Percentiles rank a stretch among this genome's conserved stretches.
These are phyloP conservation scores for Zeuzera pyrina DNA, from an alignment of 2,888 invertebrate genomes.

Conservation along the genomic window DNA sequence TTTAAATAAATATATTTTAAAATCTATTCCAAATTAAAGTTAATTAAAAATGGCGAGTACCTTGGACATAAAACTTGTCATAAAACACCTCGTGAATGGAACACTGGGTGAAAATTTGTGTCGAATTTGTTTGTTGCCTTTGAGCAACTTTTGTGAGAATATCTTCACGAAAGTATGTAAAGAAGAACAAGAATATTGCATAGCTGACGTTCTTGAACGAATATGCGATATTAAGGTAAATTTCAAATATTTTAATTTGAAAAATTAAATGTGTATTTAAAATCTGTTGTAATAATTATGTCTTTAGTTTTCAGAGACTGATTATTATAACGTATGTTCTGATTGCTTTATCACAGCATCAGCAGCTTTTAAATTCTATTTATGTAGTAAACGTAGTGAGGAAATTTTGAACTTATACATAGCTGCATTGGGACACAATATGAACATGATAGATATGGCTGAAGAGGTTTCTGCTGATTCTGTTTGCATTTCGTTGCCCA, in stretches of 20 bases:
- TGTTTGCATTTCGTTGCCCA: slow-evolving; percentile 39
- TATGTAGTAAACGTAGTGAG: slow-evolving; percentile 31
- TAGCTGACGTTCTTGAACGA: slow-evolving; percentile 42
- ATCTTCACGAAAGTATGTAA: slow-evolving; percentile 49
- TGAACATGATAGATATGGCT: slow-evolving; percentile 25
- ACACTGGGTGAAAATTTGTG: slow-evolving; percentile 43
- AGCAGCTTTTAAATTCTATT: slow-evolving; percentile 44
- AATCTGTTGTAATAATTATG: background rate
- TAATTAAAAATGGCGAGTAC: slow-evolving; percentile 34
- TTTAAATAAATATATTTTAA: slow-evolving; percentile 4
- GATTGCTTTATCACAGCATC: slow-evolving; percentile 43
- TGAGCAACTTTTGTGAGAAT: slow-evolving; percentile 36
- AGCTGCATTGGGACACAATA: slow-evolving; percentile 29
- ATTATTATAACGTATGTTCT: slow-evolving; percentile 40
- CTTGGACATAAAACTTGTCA: slow-evolving; percentile 36
- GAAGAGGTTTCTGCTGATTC: slow-evolving; percentile 23
- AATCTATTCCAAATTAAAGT: slow-evolving; percentile 3
- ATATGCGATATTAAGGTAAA: slow-evolving; percentile 37
- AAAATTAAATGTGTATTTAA: too few relatives aligned
- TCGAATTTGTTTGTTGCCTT: slow-evolving; percentile 41
- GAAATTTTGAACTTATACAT: slow-evolving; percentile 40
- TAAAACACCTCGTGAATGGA: slow-evolving; percentile 49
- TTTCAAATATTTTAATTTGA: background rate
- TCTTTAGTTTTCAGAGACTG: slow-evolving; percentile 34
- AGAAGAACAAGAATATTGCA: slow-evolving; percentile 41